Evolutionary conservation across 2,888 invertebrate species (phyloP), one percentile per base, ranked within the genome.

Genomic region (Holacanthella duospinosa): DNA sequence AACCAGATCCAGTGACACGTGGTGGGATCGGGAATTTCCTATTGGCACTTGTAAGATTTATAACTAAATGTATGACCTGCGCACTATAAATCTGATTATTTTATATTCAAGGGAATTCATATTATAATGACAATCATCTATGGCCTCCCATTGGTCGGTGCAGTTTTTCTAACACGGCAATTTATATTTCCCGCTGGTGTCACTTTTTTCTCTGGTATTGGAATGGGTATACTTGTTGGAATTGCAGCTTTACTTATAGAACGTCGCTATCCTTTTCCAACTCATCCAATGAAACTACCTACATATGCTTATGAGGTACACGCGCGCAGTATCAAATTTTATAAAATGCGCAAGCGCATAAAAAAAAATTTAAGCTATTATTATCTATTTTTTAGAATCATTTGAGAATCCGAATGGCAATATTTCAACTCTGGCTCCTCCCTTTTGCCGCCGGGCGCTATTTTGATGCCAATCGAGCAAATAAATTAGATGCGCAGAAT

Each of bases 231-330:
- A 3, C 12, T 55, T 6, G 26, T 55, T 9, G 55, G 55, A 55
- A 27, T 26, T 26, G 21, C 12, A 25, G 26, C 26, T 26, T 26
- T 26, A 3, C 9, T 55, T 26, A 21, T 55, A 19, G 55, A 55
- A 19, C 25, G 55, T 6, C 55, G 26, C 9, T 25, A 19, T 9
- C 26, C 26, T 4, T 55, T 55, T 27, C 55, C 55, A 6, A 55
- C 24, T 12, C 4, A 26, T 6, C 55, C 55, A 6, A 24, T 55
- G 55, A 26, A 9, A 26, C 55, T 27, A 4, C 55, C 55, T 26
- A 19, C 9, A 12, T 55, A 55, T 55, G 55, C 55, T 26, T 55
- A 55, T 55, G 55, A 55, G 55, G 55, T 55, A 12, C 21, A 4
- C n/a, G n/a, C n/a, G n/a, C n/a, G n/a, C 12, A 25, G 21, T 55